Conservation (phyloP, 2,797 vertebrate species). For the Heliangelus exortis region DNA sequence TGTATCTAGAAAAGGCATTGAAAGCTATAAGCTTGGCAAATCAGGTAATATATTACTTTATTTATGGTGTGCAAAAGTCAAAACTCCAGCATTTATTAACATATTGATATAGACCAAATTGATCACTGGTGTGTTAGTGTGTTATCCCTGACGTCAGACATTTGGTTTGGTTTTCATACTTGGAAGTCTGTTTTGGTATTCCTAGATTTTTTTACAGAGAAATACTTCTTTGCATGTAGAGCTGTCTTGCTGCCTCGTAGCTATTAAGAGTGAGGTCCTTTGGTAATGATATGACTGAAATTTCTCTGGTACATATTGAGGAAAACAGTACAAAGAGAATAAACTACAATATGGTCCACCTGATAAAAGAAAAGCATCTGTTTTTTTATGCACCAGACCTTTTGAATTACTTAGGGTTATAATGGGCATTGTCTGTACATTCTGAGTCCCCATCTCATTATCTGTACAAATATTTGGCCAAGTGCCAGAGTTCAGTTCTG, state of each 20-base stretch:
- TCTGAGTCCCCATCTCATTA: neutral
- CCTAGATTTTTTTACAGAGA: neutral
- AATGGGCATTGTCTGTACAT: neutral
- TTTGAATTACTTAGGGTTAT: neutral
- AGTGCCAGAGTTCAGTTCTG: neutral
- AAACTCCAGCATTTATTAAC: neutral
- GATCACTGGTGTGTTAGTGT: neutral
- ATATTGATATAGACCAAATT: neutral
- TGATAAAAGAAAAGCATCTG: neutral
- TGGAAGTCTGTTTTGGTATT: neutral
- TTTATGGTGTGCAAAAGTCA: neutral
- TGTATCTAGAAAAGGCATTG: slow-evolving; percentile 86
- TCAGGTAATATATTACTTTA: slow-evolving; percentile 78
- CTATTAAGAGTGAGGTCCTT: neutral
- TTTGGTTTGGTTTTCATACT: neutral
- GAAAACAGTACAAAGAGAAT: neutral
- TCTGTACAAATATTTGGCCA: neutral
- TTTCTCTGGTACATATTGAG: neutral
- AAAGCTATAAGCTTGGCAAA: slow-evolving; percentile 86
- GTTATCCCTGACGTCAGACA: neutral
- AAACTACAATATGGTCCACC: neutral
- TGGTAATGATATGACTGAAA: neutral
- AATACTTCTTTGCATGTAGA: neutral
- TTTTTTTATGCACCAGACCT: neutral
- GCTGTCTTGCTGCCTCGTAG: neutral